Conservation (phyloP, 1,140 invertebrate genomes). For the Bombus terrestris region DNA sequence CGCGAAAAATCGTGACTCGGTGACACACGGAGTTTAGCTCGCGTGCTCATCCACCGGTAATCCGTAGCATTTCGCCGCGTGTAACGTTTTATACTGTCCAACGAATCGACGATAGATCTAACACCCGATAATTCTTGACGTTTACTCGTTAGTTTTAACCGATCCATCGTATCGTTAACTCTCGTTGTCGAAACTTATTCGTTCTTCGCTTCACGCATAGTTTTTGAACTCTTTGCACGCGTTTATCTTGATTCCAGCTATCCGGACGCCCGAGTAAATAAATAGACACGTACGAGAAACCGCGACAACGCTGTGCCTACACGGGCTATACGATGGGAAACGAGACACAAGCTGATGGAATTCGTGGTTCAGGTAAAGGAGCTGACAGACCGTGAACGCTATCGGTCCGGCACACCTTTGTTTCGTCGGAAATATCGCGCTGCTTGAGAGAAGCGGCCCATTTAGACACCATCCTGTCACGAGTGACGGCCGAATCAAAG, state of each 20-base stretch:
- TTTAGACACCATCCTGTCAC: conserved; percentile 17
- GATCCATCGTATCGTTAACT: neutral
- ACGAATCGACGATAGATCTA: neutral
- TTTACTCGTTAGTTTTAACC: neutral
- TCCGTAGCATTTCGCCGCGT: neutral
- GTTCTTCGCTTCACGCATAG: neutral
- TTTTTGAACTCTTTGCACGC: neutral
- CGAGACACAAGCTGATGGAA: conserved; percentile 43
- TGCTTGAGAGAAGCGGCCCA: neutral
- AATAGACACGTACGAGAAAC: conserved; percentile 44
- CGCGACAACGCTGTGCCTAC: neutral
- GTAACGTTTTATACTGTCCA: neutral
- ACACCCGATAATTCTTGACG: neutral
- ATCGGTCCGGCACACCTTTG: conserved; percentile 19
- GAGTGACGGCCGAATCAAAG: conserved; percentile 26
- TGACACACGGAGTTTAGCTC: neutral
- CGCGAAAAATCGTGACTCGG: neutral
- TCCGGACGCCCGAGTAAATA: conserved; percentile 37
- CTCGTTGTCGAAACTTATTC: neutral
- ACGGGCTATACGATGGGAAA: conserved; percentile 30
- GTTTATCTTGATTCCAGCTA: neutral
- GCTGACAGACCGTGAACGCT: conserved; percentile 43
- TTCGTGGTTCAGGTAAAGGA: conserved; percentile 38
- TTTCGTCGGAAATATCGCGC: conserved; percentile 6
- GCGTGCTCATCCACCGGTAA: neutral